These are phyloP conservation scores for Lepus americanus DNA, from an alignment of 2,113 vertebrate genomes.

Conservation along the genomic window DNA sequence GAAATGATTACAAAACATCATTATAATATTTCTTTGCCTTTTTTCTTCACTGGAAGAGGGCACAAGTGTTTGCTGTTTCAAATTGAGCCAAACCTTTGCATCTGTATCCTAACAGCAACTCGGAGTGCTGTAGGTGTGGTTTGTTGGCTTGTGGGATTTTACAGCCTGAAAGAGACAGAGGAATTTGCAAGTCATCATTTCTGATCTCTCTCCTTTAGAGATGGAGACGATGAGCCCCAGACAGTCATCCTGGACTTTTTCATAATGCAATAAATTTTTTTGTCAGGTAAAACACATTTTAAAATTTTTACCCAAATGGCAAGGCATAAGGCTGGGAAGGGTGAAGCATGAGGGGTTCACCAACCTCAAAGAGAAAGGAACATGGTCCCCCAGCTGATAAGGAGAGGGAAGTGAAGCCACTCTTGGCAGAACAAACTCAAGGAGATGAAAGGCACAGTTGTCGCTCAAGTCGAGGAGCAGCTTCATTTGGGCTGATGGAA, in stretches of 20 bases:
- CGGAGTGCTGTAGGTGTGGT: neutral
- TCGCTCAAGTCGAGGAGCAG: neutral
- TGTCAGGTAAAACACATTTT: neutral
- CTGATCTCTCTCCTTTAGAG: conserved; percentile 35
- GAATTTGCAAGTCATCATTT: conserved; percentile 2
- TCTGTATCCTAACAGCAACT: conserved; percentile 52
- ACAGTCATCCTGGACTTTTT: neutral
- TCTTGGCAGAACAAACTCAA: neutral
- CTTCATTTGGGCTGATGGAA: neutral
- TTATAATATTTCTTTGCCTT: conserved; percentile 66
- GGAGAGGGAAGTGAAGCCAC: neutral
- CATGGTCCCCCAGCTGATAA: too few species aligned
- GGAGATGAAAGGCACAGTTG: neutral
- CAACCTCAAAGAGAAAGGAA: neutral
- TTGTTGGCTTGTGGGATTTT: neutral
- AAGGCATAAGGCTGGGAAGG: neutral
- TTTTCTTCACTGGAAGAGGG: conserved; percentile 69
- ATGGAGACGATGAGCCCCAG: neutral
- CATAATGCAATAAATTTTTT: neutral
- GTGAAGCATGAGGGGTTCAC: neutral
- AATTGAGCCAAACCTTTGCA: conserved; percentile 36
- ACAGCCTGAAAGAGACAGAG: neutral
- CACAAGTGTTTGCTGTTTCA: conserved; percentile 51
- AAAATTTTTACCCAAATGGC: neutral
- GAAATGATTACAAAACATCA: conserved; percentile 76